Evolutionary conservation across 2,113 vertebrate species (phyloP).

Genomic region (Toxostoma redivivum): DNA sequence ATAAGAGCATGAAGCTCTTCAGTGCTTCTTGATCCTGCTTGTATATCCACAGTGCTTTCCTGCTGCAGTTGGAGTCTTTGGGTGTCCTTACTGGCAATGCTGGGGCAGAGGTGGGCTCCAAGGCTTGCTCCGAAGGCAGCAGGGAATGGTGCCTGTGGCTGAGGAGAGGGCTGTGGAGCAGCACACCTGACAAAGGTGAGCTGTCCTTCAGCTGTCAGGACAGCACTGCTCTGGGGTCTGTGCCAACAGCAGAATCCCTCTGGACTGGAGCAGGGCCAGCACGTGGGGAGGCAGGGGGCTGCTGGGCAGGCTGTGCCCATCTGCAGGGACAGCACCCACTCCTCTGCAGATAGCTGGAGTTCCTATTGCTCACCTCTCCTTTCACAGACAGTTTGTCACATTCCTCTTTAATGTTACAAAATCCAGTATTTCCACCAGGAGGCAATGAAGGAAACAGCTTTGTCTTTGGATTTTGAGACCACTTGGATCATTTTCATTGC

Average conservation of each 20-base stretch:
- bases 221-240: neutral
- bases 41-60: neutral
- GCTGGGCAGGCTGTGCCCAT: neutral
- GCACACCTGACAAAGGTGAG: neutral
- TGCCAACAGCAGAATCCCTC: neutral
- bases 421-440: neutral
- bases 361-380: neutral
- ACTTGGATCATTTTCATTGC: neutral
- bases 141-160: neutral
- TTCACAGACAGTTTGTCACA: neutral
- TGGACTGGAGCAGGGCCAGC: neutral
- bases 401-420: neutral
- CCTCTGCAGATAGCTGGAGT: neutral
- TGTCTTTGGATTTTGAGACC: constrained; percentile 25
- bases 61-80: neutral
- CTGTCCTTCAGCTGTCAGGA: neutral
- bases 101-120: neutral
- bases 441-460: constrained; percentile 2
- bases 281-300: neutral
- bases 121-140: neutral
- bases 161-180: neutral
- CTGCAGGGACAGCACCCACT: neutral
- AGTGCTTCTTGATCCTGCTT: neutral
- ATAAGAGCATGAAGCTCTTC: neutral
- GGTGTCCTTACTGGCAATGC: neutral